Conservation (phyloP, 2,113 vertebrate species). For the Campylomormyrus tamandua region DNA sequence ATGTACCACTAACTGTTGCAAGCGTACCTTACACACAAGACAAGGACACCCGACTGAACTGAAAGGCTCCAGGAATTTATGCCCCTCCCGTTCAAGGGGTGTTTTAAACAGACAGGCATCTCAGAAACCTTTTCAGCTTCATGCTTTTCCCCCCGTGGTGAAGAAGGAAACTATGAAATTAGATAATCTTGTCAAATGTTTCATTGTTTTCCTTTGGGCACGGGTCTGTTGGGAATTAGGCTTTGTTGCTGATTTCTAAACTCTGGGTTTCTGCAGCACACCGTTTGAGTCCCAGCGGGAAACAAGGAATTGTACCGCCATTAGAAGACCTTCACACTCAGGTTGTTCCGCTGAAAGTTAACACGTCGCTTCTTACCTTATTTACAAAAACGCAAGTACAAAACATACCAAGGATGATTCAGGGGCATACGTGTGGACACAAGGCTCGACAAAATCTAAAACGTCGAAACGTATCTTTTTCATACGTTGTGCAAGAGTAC, state of each 20-base stretch:
- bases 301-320: neutral
- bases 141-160: neutral
- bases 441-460: neutral
- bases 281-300: neutral
- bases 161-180: slow-evolving; percentile 4
- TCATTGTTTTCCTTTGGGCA: slow-evolving; percentile 8
- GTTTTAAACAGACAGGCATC: neutral
- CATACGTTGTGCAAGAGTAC: neutral
- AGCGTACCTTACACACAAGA: neutral
- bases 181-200: slow-evolving; percentile 3
- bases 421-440: neutral
- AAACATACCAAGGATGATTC: slow-evolving; percentile 1
- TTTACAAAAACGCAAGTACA: neutral
- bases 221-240: neutral
- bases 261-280: neutral
- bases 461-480: neutral
- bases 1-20: neutral
- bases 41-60: slow-evolving; percentile 1
- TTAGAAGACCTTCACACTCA: slow-evolving; percentile 16
- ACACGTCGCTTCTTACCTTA: neutral
- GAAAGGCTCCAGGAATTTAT: neutral
- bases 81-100: neutral
- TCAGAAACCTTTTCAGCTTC: neutral
- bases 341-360: neutral
- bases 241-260: slow-evolving; percentile 3